Conservation (phyloP, 2,113 vertebrate species). For the Mustela nigripes region DNA sequence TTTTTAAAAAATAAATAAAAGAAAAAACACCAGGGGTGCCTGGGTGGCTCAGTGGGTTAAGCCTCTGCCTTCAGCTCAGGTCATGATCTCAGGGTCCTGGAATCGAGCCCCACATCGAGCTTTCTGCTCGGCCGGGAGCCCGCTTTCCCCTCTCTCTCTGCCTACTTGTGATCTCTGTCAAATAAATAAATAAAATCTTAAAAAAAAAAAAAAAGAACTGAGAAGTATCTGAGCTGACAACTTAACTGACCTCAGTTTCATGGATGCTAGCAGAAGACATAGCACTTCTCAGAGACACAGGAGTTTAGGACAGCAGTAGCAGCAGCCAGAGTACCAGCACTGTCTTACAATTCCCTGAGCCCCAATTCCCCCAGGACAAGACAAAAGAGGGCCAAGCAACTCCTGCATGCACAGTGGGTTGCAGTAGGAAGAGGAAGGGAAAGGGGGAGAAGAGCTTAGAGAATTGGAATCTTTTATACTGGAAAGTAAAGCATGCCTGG, state of each 20-base stretch:
- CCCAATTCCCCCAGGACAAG: background rate
- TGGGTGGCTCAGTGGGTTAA: too few species aligned
- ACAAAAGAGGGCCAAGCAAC: background rate
- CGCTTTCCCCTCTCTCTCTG: too few species aligned
- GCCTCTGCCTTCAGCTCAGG: too few species aligned
- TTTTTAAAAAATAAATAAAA: background rate
- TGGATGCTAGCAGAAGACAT: background rate
- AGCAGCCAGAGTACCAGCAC: background rate
- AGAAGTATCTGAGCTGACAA: background rate
- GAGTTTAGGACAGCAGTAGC: background rate
- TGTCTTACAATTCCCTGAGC: background rate
- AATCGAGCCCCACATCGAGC: too few species aligned
- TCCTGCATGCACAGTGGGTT: background rate
- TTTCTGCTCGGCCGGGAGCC: too few species aligned
- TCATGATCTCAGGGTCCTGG: too few species aligned
- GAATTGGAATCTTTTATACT: background rate
- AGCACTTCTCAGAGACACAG: background rate
- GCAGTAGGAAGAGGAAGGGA: background rate
- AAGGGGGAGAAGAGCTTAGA: background rate
- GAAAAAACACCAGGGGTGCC: background rate
- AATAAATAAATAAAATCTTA: too few species aligned
- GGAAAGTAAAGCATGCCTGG: background rate
- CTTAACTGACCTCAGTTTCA: background rate
- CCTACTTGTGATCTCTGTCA: too few species aligned
- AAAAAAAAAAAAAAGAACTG: background rate